These are phyloP conservation scores for Procavia capensis DNA, from an alignment of 2,113 vertebrate genomes.

Conservation along the genomic window DNA sequence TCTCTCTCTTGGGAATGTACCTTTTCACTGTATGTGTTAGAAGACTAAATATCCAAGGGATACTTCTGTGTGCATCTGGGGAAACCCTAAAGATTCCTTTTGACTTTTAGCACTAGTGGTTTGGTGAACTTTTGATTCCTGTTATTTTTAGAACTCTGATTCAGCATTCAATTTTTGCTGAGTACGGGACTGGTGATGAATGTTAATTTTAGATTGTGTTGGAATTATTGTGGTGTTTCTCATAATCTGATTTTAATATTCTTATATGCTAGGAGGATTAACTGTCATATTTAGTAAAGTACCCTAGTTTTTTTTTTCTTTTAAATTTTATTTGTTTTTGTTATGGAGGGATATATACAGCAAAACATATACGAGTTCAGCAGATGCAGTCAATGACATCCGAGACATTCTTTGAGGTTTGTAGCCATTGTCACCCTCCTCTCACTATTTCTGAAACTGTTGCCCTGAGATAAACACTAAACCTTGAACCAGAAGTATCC, in stretches of 20 bases:
- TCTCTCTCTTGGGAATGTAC: not conserved
- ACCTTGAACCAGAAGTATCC: not conserved
- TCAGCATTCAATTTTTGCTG: conserved; percentile 28
- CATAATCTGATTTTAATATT: conserved; percentile 34
- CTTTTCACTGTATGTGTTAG: not conserved
- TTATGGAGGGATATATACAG: not conserved
- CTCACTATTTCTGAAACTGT: not conserved
- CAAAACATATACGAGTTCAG: not conserved
- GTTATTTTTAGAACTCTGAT: not conserved
- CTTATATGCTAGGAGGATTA: not conserved
- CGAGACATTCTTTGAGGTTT: not conserved
- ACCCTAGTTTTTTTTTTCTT: not conserved
- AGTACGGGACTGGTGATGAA: not conserved
- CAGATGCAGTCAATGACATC: not conserved
- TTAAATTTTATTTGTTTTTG: not conserved
- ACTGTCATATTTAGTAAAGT: conserved; percentile 25
- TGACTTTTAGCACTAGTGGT: not conserved
- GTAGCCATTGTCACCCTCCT: not conserved
- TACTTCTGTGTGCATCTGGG: not conserved
- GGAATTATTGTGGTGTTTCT: not conserved
- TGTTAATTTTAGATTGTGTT: not conserved
- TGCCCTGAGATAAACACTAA: not conserved
- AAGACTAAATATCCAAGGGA: conserved; percentile 19
- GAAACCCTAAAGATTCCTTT: not conserved
- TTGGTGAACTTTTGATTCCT: conserved; percentile 16